Evolutionary conservation across 2,888 invertebrate species (phyloP), one percentile per base, ranked within the genome.

Genomic region (Sinopyrophorus schimmeli): DNA sequence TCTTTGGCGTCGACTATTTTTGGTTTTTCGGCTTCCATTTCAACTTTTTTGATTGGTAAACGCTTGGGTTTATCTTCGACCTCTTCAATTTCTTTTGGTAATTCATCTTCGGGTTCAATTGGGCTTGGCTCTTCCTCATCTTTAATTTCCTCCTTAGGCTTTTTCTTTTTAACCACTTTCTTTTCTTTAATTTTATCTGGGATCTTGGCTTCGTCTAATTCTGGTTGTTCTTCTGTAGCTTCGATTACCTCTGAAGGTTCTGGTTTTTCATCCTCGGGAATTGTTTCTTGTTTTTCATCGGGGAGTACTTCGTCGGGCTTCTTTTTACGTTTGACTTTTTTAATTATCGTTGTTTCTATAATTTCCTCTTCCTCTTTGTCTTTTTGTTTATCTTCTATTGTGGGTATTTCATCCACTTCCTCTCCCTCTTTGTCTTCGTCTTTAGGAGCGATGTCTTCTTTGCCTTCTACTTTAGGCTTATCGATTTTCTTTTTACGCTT

Each of bases 71-170:
- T 42, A 18, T 86, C 6, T 70, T 81, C 77, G 16, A 76, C 74
- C 48, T 80, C 79, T 69, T 81, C 77, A 4, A 83, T 59, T 65
- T 80, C 77, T 16, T 76, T 78, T 0, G 81, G 71, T 63, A 57
- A 63, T 56, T 42, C 66, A 53, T 74, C 70, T 44, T 67, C 67
- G 64, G 69, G 66, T 56, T 66, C 63, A 32, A 69, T 67, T 61
- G 72, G 70, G 47, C 73, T 73, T 61, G 73, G 72, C 54, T 9
- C 16, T 11, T 76, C 62, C 65, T 76, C 64, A n/a, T 14, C 28
- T 15, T 28, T n/a, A 3, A n/a, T 10, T 9, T 32, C 16, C 6
- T 7, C 5, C 49, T 54, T 26, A 30, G 49, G 7, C 51, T 52
- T 1, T 47, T 40, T 37, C 3, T 51, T 41, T 52, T 59, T 49